Conservation (phyloP, 2,888 invertebrate genomes). For the Byasa hedistus region DNA sequence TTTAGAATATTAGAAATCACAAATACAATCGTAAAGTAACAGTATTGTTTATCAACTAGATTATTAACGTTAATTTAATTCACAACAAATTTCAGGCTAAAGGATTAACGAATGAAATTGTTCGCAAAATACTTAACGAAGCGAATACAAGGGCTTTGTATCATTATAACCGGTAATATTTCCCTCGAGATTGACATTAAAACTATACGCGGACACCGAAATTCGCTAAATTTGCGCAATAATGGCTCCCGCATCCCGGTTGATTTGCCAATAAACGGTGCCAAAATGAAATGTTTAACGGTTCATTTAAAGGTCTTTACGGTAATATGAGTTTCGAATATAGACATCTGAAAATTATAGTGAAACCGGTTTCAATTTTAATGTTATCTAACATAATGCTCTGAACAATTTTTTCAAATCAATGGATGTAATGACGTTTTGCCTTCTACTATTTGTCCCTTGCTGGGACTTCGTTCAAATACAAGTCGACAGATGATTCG, state of each 20-base stretch:
- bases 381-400: background rate
- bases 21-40: background rate
- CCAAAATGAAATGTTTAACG: conserved; percentile 66
- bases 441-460: too few species aligned
- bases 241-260: conserved; percentile 56
- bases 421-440: too few species aligned
- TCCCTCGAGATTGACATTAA: conserved; percentile 55
- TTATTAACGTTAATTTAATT: background rate
- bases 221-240: conserved; percentile 60
- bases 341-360: conserved; percentile 37
- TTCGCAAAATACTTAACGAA: conserved; percentile 50
- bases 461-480: too few species aligned
- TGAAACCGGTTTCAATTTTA: background rate
- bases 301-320: conserved; percentile 54
- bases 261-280: conserved; percentile 61
- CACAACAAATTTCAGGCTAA: background rate
- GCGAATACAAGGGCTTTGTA: conserved; percentile 57
- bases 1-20: background rate
- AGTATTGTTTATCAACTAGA: background rate
- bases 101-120: conserved; percentile 31
- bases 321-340: conserved; percentile 30
- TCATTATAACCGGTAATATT: conserved; percentile 65
- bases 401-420: background rate
- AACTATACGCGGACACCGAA: conserved; percentile 54
- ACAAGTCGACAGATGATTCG: too few species aligned